phyloP scores from a whole-genome alignment of 2,888 invertebrate genomes.

The Plebejus melissa region DNA sequence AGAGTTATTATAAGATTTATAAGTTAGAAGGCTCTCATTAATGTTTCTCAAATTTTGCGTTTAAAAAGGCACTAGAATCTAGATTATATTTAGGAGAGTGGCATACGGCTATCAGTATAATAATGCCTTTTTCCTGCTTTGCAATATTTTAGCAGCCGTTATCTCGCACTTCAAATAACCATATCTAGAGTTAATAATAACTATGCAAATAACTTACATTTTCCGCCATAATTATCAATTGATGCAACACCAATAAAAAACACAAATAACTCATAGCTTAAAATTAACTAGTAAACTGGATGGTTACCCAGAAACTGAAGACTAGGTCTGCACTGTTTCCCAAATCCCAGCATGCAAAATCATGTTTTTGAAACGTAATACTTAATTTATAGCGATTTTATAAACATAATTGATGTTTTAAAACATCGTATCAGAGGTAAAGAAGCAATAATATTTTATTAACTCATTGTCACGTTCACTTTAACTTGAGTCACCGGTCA shows the following conservation, averaged over 20 bases:
- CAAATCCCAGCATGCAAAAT: neutral
- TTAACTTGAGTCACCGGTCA: neutral
- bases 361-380: neutral
- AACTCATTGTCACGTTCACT: no score
- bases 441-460: no score
- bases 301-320: no score
- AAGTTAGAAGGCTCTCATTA: neutral
- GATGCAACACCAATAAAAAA: neutral
- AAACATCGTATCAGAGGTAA: neutral
- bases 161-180: neutral
- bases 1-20: no score
- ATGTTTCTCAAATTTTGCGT: no score
- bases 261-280: neutral
- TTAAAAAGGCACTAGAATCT: no score
- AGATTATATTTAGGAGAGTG: no score
- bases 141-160: neutral
- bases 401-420: constrained; percentile 12
- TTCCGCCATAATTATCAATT: neutral
- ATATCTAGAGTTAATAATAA: no score
- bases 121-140: no score
- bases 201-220: neutral
- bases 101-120: no score
- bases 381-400: neutral
- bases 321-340: no score
- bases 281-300: neutral